Evolutionary conservation across 2,113 vertebrate species (phyloP).

Genomic region (cat (Felis catus)): F.catus_Fca126_mat1.0 CM031419.1:220638501-220639000

Average conservation of each 20-base stretch:
- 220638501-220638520: not conserved
- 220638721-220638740: not conserved
- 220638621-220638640: too few species aligned
- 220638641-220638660: not conserved
- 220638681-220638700: not conserved
- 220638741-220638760: not conserved
- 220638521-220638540: not conserved
- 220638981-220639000: rapidly evolving
- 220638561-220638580: too few species aligned
- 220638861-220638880: rapidly evolving
- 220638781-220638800: not conserved
- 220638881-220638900: not conserved
- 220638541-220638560: rapidly evolving
- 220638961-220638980: not conserved
- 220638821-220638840: rapidly evolving
- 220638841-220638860: rapidly evolving
- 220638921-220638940: rapidly evolving
- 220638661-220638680: not conserved
- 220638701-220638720: too few species aligned
- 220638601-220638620: rapidly evolving
- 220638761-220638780: not conserved
- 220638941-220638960: rapidly evolving
- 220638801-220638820: not conserved
- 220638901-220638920: rapidly evolving
- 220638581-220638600: rapidly evolving